phyloP scores from a whole-genome alignment of 2,888 invertebrate genomes.

The Lithophane socia region DNA sequence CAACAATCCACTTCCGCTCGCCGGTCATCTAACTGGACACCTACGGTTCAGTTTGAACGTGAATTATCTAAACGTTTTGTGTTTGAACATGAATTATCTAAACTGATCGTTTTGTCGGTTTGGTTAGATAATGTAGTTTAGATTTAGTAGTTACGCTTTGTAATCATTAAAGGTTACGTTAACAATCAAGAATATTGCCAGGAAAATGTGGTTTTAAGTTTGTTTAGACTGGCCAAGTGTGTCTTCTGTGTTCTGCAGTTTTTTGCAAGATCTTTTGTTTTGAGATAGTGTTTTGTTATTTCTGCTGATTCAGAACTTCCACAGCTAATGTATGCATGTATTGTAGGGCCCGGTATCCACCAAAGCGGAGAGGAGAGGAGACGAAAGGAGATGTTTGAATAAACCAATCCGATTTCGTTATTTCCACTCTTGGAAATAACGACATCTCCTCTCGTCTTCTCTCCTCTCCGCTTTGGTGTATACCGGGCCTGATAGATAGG shows the following conservation, averaged over 20 bases:
- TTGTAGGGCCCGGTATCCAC: too few species aligned
- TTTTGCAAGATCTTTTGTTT: not conserved
- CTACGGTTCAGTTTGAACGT: slow-evolving; percentile 36
- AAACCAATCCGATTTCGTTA: too few species aligned
- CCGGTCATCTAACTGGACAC: slow-evolving; percentile 74
- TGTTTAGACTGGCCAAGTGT: too few species aligned
- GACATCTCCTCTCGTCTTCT: too few species aligned
- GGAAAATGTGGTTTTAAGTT: not conserved
- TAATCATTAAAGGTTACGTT: slow-evolving; percentile 6
- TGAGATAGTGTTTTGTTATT: not conserved
- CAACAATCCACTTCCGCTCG: slow-evolving; percentile 77
- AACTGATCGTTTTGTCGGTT: slow-evolving; percentile 14
- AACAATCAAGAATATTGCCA: not conserved
- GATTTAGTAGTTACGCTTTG: slow-evolving; percentile 4
- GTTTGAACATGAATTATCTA: slow-evolving; percentile 43
- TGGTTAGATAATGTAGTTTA: slow-evolving; percentile 18
- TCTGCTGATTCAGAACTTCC: not conserved
- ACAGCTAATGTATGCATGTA: not conserved
- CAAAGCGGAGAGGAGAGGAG: too few species aligned
- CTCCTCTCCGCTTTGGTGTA: too few species aligned
- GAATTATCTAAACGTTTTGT: slow-evolving; percentile 46
- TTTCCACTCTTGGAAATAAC: too few species aligned
- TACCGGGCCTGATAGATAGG: too few species aligned
- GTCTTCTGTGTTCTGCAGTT: not conserved
- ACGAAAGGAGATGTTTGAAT: too few species aligned